A percentile compares a stretch with the other conserved stretches of the same genome.
Conservation (phyloP, 1,140 invertebrate genomes). For the Phthorimaea operculella region DNA sequence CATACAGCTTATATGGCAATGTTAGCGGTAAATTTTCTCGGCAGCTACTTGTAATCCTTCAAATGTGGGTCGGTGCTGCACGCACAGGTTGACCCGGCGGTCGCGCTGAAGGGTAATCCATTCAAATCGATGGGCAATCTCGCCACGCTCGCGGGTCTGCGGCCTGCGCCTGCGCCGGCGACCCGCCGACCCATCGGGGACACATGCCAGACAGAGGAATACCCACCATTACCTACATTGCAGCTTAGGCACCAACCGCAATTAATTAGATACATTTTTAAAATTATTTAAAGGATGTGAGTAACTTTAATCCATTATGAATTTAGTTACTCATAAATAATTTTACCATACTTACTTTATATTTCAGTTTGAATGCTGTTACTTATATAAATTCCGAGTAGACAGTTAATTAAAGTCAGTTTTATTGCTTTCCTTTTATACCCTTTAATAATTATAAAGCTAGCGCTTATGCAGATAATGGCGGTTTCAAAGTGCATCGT, state of each 20-base stretch:
- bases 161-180: background rate
- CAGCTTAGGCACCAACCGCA: too few relatives aligned
- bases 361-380: too few relatives aligned
- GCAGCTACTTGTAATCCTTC: slow-evolving; percentile 64
- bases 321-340: too few relatives aligned
- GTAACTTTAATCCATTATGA: too few relatives aligned
- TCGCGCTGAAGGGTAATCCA: slow-evolving; percentile 43
- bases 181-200: background rate
- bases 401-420: slow-evolving; percentile 18
- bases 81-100: slow-evolving; percentile 55
- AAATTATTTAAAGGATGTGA: too few relatives aligned
- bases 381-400: slow-evolving; percentile 1
- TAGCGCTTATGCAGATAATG: slow-evolving; percentile 16
- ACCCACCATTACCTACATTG: too few relatives aligned
- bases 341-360: too few relatives aligned
- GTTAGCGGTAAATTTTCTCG: slow-evolving; percentile 67
- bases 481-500: slow-evolving; percentile 16
- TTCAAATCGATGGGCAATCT: slow-evolving; percentile 43
- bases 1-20: slow-evolving; percentile 66
- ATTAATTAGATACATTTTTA: too few relatives aligned
- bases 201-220: too few relatives aligned
- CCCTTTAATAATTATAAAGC: slow-evolving; percentile 17
- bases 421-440: slow-evolving; percentile 16
- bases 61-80: slow-evolving; percentile 63
- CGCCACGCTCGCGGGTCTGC: slow-evolving; percentile 10